Conservation (phyloP, 1,140 invertebrate species). For the Drosophila lacteicornis region DNA sequence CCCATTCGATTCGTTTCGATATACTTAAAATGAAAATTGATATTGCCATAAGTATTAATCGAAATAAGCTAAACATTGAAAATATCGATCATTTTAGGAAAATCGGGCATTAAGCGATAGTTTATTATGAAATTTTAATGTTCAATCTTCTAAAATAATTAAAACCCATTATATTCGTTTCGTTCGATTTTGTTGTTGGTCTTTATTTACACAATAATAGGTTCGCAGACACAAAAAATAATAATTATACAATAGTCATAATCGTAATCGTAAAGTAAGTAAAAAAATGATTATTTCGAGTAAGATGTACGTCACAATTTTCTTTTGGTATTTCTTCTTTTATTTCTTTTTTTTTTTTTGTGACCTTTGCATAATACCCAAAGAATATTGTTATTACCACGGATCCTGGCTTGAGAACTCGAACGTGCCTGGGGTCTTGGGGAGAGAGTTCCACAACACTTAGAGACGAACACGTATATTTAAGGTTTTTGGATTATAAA, state of each 20-base stretch:
- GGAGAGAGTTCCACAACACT: constrained; percentile 1
- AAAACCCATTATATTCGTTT: not conserved
- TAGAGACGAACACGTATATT: constrained; percentile 7
- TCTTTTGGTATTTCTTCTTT: constrained; percentile 26
- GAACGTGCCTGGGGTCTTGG: constrained; percentile 2
- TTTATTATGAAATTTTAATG: too few relatives aligned
- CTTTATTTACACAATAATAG: constrained; percentile 57
- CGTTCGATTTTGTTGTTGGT: constrained; percentile 21
- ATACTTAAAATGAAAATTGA: too few relatives aligned
- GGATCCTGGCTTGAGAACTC: constrained; percentile 40
- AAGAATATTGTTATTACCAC: constrained; percentile 35
- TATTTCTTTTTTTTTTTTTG: constrained; percentile 11
- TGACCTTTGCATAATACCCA: constrained; percentile 37
- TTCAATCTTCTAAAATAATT: too few relatives aligned
- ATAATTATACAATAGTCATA: constrained; percentile 49
- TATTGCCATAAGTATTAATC: too few relatives aligned
- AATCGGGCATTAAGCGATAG: too few relatives aligned
- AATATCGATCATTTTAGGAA: too few relatives aligned
- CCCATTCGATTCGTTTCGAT: not conserved
- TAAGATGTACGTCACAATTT: constrained; percentile 26
- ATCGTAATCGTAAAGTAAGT: constrained; percentile 43
- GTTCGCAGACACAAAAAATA: constrained; percentile 51
- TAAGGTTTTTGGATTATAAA: constrained; percentile 11
- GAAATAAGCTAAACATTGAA: too few relatives aligned
- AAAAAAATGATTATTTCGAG: constrained; percentile 42